Evolutionary conservation across 2,797 vertebrate species (phyloP), one percentile per base, ranked within the genome.

Genomic region (Lithobates pipiens): DNA sequence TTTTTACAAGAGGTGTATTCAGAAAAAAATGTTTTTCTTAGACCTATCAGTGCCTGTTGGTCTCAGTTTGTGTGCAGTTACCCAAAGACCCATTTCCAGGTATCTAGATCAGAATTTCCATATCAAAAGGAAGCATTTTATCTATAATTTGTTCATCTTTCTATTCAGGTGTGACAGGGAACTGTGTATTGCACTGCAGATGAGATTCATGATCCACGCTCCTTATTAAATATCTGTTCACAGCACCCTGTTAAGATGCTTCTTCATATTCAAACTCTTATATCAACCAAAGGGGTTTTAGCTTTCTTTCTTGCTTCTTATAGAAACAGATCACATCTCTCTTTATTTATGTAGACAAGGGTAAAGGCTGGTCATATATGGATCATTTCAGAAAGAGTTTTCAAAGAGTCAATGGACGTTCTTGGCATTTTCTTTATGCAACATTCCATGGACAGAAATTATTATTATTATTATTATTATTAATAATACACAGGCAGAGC

Each of bases 51-150:
- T 39, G 27, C 7, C 42, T 25, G 21, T 36, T 13, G 61, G 29
- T 74, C 42, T 75, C 25, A 11, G 29, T 63, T 74, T 85, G 27
- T 79, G 27, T 65, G 46, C 39, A 63, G 67, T 25, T 70, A 21
- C 54, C 54, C 36, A 67, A 50, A 80, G 77, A 75, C 46, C 65
- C n/a, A 79, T 68, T 54, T 80, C 27, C 61, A 69, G 63, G 70
- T 69, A 80, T 85, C 77, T 80, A 85, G 77, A 85, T 85, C 71
- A 73, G 71, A 85, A 80, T 85, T 85, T 85, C 71, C 77, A 85
- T 80, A 85, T 85, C 71, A 85, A 80, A 80, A 69, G 77, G 29
- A 23, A 61, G 42, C 36, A 57, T 68, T 39, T 85, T 85, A 85
- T 85, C 84, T 80, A 75, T 67, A 80, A 80, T 75, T 85, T 85